These are phyloP conservation scores for Parambassis ranga DNA, from an alignment of 2,797 vertebrate species.

Conservation along the genomic window DNA sequence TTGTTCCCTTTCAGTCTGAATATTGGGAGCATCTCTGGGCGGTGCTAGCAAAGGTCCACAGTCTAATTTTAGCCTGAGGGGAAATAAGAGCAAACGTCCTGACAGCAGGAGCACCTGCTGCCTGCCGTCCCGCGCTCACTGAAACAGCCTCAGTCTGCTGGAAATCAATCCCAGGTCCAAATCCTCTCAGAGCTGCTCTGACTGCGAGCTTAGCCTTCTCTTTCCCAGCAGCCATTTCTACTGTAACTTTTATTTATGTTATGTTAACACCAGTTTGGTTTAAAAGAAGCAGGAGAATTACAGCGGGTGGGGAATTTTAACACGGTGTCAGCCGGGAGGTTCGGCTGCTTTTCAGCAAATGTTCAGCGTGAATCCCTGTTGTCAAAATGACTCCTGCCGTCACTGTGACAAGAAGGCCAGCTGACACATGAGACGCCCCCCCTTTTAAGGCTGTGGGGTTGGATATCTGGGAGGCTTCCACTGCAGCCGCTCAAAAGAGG, in stretches of 20 bases:
- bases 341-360: slow-evolving; percentile 1
- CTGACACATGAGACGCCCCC: slow-evolving; percentile 65
- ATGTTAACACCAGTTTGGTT: neutral
- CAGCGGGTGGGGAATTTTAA: neutral
- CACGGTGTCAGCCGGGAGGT: neutral
- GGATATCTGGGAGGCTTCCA: slow-evolving; percentile 60
- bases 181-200: slow-evolving; percentile 43
- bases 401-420: slow-evolving; percentile 35
- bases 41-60: slow-evolving; percentile 55
- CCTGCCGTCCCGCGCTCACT: slow-evolving; percentile 48
- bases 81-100: slow-evolving; percentile 66
- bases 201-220: slow-evolving; percentile 22
- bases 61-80: slow-evolving; percentile 77
- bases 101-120: slow-evolving; percentile 76
- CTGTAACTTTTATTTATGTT: slow-evolving; percentile 1
- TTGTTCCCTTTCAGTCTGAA: slow-evolving; percentile 27
- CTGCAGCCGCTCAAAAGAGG: slow-evolving; percentile 64
- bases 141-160: slow-evolving; percentile 59
- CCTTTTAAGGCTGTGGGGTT: slow-evolving; percentile 68
- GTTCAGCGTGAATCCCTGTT: slow-evolving; percentile 18
- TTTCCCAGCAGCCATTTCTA: neutral
- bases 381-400: slow-evolving; percentile 44
- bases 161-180: slow-evolving; percentile 51
- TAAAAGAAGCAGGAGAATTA: neutral
- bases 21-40: slow-evolving; percentile 24